phyloP scores from a whole-genome alignment of 53 echinoderm and acorn worm species.

The Antedon mediterranea region DNA sequence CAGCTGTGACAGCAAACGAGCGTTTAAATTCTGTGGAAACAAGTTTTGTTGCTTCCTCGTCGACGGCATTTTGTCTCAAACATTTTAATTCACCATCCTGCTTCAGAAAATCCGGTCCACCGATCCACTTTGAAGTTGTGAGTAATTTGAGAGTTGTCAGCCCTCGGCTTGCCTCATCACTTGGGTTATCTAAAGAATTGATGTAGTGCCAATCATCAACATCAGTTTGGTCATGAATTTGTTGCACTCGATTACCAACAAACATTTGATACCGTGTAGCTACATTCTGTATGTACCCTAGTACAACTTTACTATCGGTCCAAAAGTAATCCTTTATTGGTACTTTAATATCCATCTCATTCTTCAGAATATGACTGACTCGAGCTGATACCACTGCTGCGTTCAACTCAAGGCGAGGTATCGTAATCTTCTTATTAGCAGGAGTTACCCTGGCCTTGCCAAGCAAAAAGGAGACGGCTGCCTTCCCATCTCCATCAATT shows the following conservation, averaged over 20 bases:
- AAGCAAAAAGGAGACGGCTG: too few relatives aligned
- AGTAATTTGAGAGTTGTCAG: neutral
- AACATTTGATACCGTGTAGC: neutral
- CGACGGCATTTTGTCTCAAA: neutral
- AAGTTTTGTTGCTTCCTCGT: neutral
- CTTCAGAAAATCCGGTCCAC: neutral
- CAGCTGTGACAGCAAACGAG: neutral
- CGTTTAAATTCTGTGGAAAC: neutral
- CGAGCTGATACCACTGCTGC: slow-evolving; percentile 35
- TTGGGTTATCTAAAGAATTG: neutral
- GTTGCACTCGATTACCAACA: neutral
- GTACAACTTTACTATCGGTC: neutral
- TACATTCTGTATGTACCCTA: neutral
- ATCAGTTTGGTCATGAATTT: neutral
- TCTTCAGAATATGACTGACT: too few relatives aligned
- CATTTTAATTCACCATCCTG: neutral
- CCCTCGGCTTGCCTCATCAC: neutral
- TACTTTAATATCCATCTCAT: neutral
- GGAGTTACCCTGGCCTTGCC: too few relatives aligned
- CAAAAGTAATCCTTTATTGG: neutral
- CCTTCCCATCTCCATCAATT: too few relatives aligned
- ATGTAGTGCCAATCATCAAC: neutral
- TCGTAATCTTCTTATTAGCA: slow-evolving; percentile 8
- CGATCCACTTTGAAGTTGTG: neutral
- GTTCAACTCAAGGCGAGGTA: slow-evolving; percentile 32